phyloP scores from a whole-genome alignment of 2,797 vertebrate genomes.

The Sebastes itinus region DNA sequence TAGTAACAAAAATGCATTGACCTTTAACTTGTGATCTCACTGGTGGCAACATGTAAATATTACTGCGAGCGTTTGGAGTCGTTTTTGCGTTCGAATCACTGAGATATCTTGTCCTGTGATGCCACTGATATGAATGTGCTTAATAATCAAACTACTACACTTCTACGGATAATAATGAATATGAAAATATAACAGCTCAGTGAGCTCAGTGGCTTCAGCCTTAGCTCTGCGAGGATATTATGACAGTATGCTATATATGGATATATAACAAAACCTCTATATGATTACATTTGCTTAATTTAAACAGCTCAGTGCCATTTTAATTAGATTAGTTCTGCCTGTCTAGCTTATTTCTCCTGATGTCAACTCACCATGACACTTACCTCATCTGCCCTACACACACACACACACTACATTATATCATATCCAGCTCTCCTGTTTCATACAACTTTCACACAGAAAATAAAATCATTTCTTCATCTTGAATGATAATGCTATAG shows the following conservation, averaged over 20 bases:
- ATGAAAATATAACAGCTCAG: background rate
- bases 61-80: too few species aligned
- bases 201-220: background rate
- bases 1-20: too few species aligned
- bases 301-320: background rate
- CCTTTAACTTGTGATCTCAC: too few species aligned
- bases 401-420: background rate
- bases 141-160: background rate
- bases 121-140: background rate
- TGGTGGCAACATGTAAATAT: too few species aligned
- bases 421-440: too few species aligned
- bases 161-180: background rate
- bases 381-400: constrained; percentile 7
- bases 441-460: background rate
- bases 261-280: constrained; percentile 1
- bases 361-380: constrained; percentile 9
- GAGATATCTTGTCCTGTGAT: background rate
- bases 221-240: background rate
- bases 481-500: too few species aligned
- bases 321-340: constrained; percentile 22
- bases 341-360: constrained; percentile 2
- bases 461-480: too few species aligned
- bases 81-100: background rate
- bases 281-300: background rate
- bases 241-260: background rate